phyloP scores from a whole-genome alignment of 2,797 vertebrate species.

The Poeciliopsis turneri region DNA sequence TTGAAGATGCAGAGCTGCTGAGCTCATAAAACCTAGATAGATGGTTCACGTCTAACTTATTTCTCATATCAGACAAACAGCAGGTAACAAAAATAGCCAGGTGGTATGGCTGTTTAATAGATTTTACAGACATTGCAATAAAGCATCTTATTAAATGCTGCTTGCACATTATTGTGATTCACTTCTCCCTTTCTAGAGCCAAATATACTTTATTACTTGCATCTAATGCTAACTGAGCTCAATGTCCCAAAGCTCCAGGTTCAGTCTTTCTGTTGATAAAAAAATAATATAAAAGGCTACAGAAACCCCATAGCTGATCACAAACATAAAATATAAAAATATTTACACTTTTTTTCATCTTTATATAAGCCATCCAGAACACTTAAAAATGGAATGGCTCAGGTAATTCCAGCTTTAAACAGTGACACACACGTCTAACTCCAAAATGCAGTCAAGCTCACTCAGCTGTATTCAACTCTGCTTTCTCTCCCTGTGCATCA shows the following conservation, averaged over 20 bases:
- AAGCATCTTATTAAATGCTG: constrained; percentile 59
- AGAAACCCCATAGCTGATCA: constrained; percentile 17
- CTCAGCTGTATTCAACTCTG: constrained; percentile 37
- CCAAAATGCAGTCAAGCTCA: constrained; percentile 4
- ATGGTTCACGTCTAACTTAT: constrained; percentile 44
- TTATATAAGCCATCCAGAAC: constrained; percentile 34
- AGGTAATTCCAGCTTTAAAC: constrained; percentile 39
- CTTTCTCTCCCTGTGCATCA: constrained; percentile 31
- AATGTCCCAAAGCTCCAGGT: constrained; percentile 27
- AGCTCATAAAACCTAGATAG: constrained; percentile 55
- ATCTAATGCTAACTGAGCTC: constrained; percentile 30
- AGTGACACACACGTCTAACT: constrained; percentile 28
- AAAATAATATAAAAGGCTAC: constrained; percentile 36
- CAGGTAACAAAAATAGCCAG: constrained; percentile 59
- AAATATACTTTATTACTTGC: constrained; percentile 28
- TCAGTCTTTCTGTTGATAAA: constrained; percentile 25
- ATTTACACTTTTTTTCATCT: background rate
- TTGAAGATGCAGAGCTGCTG: constrained; percentile 39
- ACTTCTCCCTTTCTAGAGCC: constrained; percentile 29
- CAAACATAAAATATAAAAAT: constrained; percentile 2
- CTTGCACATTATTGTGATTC: constrained; percentile 46
- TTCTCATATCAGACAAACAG: constrained; percentile 45
- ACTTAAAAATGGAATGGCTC: constrained; percentile 54
- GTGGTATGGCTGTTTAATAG: constrained; percentile 51
- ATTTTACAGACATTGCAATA: constrained; percentile 58